Conservation (phyloP, 2,797 vertebrate genomes). For the Masticophis lateralis region DNA sequence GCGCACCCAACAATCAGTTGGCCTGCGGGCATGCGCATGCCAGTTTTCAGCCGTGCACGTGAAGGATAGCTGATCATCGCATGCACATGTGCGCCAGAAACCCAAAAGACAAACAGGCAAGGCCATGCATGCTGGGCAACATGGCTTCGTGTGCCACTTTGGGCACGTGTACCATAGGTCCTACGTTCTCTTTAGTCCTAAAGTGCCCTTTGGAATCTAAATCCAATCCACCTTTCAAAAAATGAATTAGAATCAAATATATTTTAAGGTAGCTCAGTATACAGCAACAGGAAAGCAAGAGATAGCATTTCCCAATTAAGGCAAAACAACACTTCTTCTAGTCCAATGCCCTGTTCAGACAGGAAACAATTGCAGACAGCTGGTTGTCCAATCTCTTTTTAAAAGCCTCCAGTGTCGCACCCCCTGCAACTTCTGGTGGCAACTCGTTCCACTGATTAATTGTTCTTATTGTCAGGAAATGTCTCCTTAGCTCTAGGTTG, state of each 20-base stretch:
- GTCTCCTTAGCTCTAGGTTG: not conserved
- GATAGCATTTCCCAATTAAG: not conserved
- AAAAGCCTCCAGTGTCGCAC: not conserved
- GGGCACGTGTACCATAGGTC: no score
- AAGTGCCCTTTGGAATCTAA: not conserved
- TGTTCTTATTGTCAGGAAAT: not conserved
- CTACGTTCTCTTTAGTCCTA: not conserved
- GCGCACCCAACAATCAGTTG: no score
- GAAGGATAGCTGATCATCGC: no score
- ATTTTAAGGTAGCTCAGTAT: not conserved
- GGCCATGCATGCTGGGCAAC: no score
- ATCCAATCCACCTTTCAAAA: not conserved
- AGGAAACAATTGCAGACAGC: not conserved
- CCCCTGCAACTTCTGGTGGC: not conserved
- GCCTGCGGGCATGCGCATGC: no score
- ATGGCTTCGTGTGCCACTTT: no score
- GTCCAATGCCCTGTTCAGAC: not conserved
- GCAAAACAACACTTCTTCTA: not conserved
- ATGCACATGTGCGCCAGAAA: no score
- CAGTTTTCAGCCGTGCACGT: no score
- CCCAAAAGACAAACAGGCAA: no score
- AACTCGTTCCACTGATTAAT: not conserved
- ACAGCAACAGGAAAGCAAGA: not conserved
- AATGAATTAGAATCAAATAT: not conserved
- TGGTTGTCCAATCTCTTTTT: not conserved